phyloP scores from a whole-genome alignment of 2,113 vertebrate genomes.

The Cyprinodon tularosa region DNA sequence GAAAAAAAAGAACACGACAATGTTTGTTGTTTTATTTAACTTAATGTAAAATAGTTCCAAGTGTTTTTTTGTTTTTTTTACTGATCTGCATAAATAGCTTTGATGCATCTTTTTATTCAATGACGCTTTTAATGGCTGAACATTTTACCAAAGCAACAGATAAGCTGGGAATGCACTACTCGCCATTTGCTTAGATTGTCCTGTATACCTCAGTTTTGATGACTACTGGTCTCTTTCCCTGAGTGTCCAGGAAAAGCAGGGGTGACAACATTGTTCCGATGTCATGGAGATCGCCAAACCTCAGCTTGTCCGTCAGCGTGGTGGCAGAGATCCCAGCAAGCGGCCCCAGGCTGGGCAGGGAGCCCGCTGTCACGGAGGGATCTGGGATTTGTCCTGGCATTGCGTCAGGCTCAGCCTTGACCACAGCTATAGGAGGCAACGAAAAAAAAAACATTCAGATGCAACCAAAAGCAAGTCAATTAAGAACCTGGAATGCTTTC shows the following conservation, averaged over 20 bases:
- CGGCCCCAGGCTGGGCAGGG: conserved; percentile 90
- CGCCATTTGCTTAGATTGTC: neutral
- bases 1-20: neutral
- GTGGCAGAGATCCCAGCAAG: conserved; percentile 89
- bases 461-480: conserved; percentile 21
- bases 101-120: neutral
- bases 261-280: conserved; percentile 91
- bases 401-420: conserved; percentile 83
- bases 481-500: neutral
- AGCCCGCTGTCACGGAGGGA: conserved; percentile 90
- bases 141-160: neutral
- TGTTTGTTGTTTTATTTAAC: neutral
- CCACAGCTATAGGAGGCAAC: conserved; percentile 72
- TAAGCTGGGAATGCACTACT: neutral
- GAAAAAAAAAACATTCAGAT: conserved; percentile 36
- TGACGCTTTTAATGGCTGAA: neutral
- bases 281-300: conserved; percentile 89
- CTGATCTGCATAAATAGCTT: neutral
- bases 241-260: conserved; percentile 90
- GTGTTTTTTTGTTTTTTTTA: neutral
- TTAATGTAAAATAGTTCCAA: neutral
- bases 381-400: conserved; percentile 98
- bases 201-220: conserved; percentile 91
- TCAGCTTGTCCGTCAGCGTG: conserved; percentile 89
- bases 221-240: conserved; percentile 87